These are phyloP conservation scores for Nephrocerus scutellatus DNA, from an alignment of 2,888 invertebrate species.

Conservation along the genomic window DNA sequence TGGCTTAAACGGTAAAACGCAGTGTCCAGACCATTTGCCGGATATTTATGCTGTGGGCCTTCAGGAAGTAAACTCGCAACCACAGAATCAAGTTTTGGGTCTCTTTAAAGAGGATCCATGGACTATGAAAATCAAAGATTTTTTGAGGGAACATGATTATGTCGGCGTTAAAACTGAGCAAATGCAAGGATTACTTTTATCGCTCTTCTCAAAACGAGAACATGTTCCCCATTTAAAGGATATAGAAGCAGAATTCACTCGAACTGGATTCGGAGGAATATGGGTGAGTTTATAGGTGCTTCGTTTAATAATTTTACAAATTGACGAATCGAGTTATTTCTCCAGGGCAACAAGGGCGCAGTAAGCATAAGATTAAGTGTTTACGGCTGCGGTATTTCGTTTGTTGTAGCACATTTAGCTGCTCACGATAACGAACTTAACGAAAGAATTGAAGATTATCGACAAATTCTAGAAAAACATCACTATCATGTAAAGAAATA, in stretches of 20 bases:
- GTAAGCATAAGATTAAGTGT: slow-evolving; percentile 80
- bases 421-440: slow-evolving; percentile 79
- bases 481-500: slow-evolving; percentile 71
- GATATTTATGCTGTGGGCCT: slow-evolving; percentile 81
- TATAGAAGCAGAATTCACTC: slow-evolving; percentile 80
- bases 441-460: slow-evolving; percentile 83
- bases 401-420: slow-evolving; percentile 84
- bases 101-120: slow-evolving; percentile 78
- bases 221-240: slow-evolving; percentile 76
- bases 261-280: slow-evolving; percentile 84
- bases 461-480: slow-evolving; percentile 76
- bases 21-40: slow-evolving; percentile 57
- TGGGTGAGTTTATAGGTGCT: slow-evolving; percentile 68
- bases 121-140: slow-evolving; percentile 67
- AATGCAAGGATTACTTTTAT: slow-evolving; percentile 75
- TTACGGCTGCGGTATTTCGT: slow-evolving; percentile 80
- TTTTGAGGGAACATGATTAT: slow-evolving; percentile 61
- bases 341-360: slow-evolving; percentile 92
- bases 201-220: slow-evolving; percentile 69
- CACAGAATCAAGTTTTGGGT: slow-evolving; percentile 75
- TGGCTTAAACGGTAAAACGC: slow-evolving; percentile 53
- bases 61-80: slow-evolving; percentile 85
- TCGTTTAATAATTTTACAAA: too few relatives aligned
- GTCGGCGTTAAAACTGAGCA: slow-evolving; percentile 73
- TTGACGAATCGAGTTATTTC: too few relatives aligned